Evolutionary conservation across 1,140 invertebrate species (phyloP).

Genomic region (Acromyrmex charruanus): DNA sequence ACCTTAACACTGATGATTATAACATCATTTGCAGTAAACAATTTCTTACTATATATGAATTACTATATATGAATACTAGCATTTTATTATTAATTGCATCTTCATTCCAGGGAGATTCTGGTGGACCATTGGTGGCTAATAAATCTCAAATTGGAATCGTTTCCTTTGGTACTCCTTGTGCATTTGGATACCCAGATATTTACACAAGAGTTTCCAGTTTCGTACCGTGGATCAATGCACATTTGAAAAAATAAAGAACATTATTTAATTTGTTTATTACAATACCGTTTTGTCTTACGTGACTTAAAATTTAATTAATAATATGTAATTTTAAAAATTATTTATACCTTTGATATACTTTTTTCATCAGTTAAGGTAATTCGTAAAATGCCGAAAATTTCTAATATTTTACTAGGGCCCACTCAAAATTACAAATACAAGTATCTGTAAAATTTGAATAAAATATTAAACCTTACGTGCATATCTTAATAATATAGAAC

Average conservation of each 20-base stretch:
- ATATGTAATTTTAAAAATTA: no score
- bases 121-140: constrained; percentile 84
- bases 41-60: neutral
- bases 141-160: constrained; percentile 87
- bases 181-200: constrained; percentile 87
- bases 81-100: constrained; percentile 60
- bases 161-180: constrained; percentile 89
- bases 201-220: constrained; percentile 86
- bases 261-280: neutral
- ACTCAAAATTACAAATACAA: no score
- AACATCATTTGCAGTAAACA: neutral
- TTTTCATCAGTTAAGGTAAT: no score
- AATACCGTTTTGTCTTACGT: no score
- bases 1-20: neutral
- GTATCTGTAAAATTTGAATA: no score
- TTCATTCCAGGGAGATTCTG: constrained; percentile 77
- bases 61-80: neutral
- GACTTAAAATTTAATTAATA: no score
- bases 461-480: no score
- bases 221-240: constrained; percentile 80
- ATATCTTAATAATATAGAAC: no score
- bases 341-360: no score
- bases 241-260: neutral
- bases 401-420: no score
- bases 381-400: no score